These are phyloP conservation scores for Pterostichus niger DNA, from an alignment of 2,888 invertebrate species.

Conservation along the genomic window DNA sequence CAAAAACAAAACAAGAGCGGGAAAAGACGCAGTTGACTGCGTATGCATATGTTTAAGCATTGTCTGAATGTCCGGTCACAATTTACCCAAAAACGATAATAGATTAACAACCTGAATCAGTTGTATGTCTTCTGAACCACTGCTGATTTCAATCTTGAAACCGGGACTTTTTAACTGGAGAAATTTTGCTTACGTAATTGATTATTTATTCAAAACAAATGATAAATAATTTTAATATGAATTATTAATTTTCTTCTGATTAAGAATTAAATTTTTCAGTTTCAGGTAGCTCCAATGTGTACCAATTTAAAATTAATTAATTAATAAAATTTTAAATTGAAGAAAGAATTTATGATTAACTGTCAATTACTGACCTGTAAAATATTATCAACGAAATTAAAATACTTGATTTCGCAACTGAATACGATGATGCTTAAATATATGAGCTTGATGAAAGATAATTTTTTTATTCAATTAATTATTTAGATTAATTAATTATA, in stretches of 20 bases:
- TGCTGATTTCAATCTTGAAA: conserved; percentile 18
- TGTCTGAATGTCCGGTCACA: conserved; percentile 60
- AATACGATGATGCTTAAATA: conserved; percentile 8
- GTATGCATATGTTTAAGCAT: conserved; percentile 52
- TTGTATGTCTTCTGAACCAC: conserved; percentile 25
- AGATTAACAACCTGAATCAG: conserved; percentile 57
- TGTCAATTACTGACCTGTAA: conserved; percentile 31
- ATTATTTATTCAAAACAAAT: conserved; percentile 27
- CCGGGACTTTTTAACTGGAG: background rate
- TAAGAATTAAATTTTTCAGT: background rate
- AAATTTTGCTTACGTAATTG: conserved; percentile 35
- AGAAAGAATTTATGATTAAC: conserved; percentile 38
- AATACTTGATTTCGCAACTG: conserved; percentile 33
- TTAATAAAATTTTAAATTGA: conserved; percentile 25
- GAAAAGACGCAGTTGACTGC: conserved; percentile 38
- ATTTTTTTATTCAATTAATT: conserved; percentile 4
- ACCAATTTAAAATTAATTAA: conserved; percentile 33
- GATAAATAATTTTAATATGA: background rate
- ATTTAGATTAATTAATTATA: conserved; percentile 36
- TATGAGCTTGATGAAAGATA: conserved; percentile 18
- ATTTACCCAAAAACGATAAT: conserved; percentile 64
- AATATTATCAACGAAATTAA: conserved; percentile 31
- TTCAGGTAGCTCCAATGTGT: conserved; percentile 6
- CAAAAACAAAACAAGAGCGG: conserved; percentile 39
- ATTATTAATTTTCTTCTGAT: background rate